Base-by-base conservation (phyloP, 2,113 vertebrate species). In the Prietella phreatophila region DNA sequence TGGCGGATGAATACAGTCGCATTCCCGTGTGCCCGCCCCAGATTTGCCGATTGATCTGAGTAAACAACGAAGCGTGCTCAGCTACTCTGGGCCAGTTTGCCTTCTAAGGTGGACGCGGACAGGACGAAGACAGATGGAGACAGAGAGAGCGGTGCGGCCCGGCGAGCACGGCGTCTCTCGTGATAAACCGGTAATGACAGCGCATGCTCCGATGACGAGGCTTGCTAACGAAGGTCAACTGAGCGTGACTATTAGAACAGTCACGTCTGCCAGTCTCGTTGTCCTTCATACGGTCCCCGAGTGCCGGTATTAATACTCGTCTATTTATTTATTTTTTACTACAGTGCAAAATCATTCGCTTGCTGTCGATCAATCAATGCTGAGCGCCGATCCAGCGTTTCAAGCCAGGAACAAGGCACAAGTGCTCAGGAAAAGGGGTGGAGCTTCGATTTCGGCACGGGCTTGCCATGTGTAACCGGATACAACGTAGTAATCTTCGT, bases 111-210 rank as follows among this genome's bases (percentile, higher is more conserved):
- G 80, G 80, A 82, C 11, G 58, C 27, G 56, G 33, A 60, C 80
- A 27, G 30, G 65, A 36, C 30, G 42, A 67, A 65, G 60, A 53
- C 9, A 53, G 60, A 53, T 4, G 22, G 47, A 13, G 33, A 42
- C n/a, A 61, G 58, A n/a, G 39, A 33, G 85, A 78, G 2, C 2
- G 73, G 75, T 15, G 30, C 6, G 85, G 36, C 19, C 58, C 0
- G 75, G 60, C 58, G 42, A 53, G 42, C 30, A 39, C 8, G 25
- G 9, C 22, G 36, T 20, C 50, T 11, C 20, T 50, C 1, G 6
- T 75, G 85, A 63, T 85, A 55, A 84, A 85, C 85, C 81, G 56
- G 14, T 86, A 84, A 86, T 78, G 85, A 89, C 82, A 80, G 82
- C 47, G 76, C 39, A 47, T 8, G 36, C 73, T n/a, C 39, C 4